A percentile compares a stretch with the other conserved stretches of the same genome.
These are phyloP conservation scores for Rhincodon typus DNA, from an alignment of 2,797 vertebrate species.

Conservation along the genomic window DNA sequence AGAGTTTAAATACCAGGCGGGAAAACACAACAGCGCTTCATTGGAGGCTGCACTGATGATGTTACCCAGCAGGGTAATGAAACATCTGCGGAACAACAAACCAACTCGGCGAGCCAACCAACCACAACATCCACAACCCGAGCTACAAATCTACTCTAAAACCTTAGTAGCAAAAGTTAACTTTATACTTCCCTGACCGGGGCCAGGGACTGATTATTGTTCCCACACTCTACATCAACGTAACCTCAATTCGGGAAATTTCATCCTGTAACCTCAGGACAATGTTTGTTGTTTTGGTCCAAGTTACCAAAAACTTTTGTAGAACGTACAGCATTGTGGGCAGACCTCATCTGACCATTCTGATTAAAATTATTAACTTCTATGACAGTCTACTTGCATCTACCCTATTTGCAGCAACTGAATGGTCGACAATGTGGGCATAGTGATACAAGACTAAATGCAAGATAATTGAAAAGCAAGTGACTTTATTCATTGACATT, in stretches of 20 bases:
- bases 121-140: no score
- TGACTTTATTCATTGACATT: neutral
- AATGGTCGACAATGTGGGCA: neutral
- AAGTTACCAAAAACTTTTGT: neutral
- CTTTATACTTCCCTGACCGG: neutral
- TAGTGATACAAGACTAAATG: neutral
- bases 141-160: no score
- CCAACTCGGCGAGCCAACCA: no score
- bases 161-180: neutral
- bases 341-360: neutral
- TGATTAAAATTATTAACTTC: neutral
- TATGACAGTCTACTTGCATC: neutral
- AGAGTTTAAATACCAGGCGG: no score
- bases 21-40: no score
- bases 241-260: neutral
- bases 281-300: neutral
- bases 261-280: neutral
- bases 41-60: no score
- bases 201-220: neutral
- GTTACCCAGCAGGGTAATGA: no score
- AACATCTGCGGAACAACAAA: no score
- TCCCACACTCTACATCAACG: neutral
- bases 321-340: neutral
- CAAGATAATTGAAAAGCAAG: neutral
- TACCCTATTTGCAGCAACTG: neutral